These are phyloP conservation scores for Heterohyrax brucei DNA, from an alignment of 2,797 vertebrate species.

Conservation along the genomic window DNA sequence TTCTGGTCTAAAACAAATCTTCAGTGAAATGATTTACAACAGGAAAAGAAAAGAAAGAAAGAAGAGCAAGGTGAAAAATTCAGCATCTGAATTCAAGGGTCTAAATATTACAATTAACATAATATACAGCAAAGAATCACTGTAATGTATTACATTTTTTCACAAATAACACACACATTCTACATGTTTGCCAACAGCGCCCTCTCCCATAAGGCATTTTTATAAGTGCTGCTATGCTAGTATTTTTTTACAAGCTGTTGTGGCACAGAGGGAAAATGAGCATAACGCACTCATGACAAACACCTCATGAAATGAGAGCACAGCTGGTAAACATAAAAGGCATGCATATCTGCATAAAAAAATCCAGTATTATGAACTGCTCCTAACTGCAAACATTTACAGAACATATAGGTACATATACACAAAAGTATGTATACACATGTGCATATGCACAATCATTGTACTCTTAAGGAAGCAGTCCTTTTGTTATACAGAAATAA, in stretches of 20 bases:
- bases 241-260: too few relatives aligned
- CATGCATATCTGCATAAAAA: too few relatives aligned
- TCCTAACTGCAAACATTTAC: conserved; percentile 22
- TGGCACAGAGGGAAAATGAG: too few relatives aligned
- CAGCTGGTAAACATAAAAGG: too few relatives aligned
- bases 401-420: background rate
- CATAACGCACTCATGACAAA: too few relatives aligned
- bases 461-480: background rate
- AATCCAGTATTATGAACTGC: background rate
- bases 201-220: too few relatives aligned
- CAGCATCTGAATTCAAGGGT: conserved; percentile 1
- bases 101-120: conserved; percentile 53
- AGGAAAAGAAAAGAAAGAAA: conserved; percentile 42
- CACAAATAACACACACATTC: too few relatives aligned
- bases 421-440: background rate
- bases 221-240: too few relatives aligned
- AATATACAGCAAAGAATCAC: conserved; percentile 45
- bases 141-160: background rate
- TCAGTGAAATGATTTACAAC: background rate
- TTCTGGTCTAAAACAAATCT: conserved; percentile 25
- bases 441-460: background rate
- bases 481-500: too few relatives aligned
- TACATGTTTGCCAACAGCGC: too few relatives aligned
- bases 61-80: conserved; percentile 56
- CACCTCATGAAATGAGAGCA: too few relatives aligned